Conservation (phyloP, 1,140 invertebrate species). For the Drosophila athabasca region DNA sequence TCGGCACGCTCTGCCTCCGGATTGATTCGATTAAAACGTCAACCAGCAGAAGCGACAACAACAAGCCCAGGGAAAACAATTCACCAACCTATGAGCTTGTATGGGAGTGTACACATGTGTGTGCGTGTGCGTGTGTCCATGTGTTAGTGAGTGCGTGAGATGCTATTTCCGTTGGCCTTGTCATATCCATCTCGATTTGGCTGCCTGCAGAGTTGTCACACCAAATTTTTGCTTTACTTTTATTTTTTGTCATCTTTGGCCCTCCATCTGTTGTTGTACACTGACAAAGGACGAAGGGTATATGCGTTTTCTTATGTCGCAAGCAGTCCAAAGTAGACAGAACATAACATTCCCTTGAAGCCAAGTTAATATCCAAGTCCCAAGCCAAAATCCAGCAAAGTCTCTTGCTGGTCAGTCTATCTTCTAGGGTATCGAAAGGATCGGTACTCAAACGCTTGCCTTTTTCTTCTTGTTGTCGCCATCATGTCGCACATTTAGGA, state of each 20-base stretch:
- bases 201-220: slow-evolving; percentile 72
- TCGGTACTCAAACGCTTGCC: too few relatives aligned
- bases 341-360: too few relatives aligned
- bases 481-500: slow-evolving; percentile 23
- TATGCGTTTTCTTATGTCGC: too few relatives aligned
- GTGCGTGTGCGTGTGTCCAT: slow-evolving; percentile 1
- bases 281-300: too few relatives aligned
- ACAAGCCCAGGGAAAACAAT: slow-evolving; percentile 63
- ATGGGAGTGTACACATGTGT: slow-evolving; percentile 12
- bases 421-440: too few relatives aligned
- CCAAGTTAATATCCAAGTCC: too few relatives aligned
- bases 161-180: slow-evolving; percentile 45
- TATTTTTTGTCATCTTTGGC: slow-evolving; percentile 72
- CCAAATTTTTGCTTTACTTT: slow-evolving; percentile 74
- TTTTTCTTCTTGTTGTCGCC: slow-evolving; percentile 5
- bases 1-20: slow-evolving; percentile 54
- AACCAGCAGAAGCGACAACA: slow-evolving; percentile 44
- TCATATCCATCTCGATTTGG: slow-evolving; percentile 76
- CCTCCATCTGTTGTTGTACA: slow-evolving; percentile 40
- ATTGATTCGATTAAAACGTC: slow-evolving; percentile 81
- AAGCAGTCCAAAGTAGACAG: too few relatives aligned
- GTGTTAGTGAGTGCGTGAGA: slow-evolving; percentile 24
- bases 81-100: slow-evolving; percentile 37
- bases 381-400: too few relatives aligned
- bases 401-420: too few relatives aligned